Percentiles rank a stretch among this genome's conserved stretches.
These are phyloP conservation scores for Tholera decimalis DNA, from an alignment of 2,888 invertebrate genomes.

Conservation along the genomic window DNA sequence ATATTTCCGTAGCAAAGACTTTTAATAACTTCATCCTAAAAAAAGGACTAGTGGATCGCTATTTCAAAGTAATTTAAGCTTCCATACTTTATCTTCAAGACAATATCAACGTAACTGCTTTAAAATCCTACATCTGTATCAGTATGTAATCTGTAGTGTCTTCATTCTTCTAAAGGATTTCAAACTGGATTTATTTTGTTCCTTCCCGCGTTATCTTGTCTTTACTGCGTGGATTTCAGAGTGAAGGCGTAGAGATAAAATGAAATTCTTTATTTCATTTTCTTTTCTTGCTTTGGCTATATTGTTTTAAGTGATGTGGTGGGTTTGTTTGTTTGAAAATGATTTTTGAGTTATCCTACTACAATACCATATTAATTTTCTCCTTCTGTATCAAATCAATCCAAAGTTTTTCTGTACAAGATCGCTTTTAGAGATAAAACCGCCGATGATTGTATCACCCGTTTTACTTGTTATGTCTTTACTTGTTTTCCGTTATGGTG, in stretches of 20 bases:
- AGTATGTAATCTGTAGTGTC: slow-evolving; percentile 27
- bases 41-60: no score
- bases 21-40: no score
- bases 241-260: slow-evolving; percentile 37
- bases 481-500: no score
- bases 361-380: no score
- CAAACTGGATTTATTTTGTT: slow-evolving; percentile 42
- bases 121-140: slow-evolving; percentile 7
- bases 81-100: not conserved
- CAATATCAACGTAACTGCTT: not conserved
- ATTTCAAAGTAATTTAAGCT: not conserved
- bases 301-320: not conserved
- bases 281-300: slow-evolving; percentile 16
- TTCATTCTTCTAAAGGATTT: slow-evolving; percentile 34
- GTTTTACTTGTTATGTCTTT: no score
- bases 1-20: no score
- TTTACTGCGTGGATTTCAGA: slow-evolving; percentile 34
- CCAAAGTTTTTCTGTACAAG: no score
- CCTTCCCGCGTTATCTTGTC: slow-evolving; percentile 30
- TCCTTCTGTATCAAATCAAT: no score
- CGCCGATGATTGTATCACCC: no score
- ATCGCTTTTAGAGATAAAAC: no score
- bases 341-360: not conserved
- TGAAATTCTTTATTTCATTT: slow-evolving; percentile 41
- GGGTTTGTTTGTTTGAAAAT: not conserved